Evolutionary conservation across 53 echinoderm and acorn worm genomes (phyloP), one percentile per base, ranked within the genome.

Genomic region (Hippasteria phrygiana): DNA sequence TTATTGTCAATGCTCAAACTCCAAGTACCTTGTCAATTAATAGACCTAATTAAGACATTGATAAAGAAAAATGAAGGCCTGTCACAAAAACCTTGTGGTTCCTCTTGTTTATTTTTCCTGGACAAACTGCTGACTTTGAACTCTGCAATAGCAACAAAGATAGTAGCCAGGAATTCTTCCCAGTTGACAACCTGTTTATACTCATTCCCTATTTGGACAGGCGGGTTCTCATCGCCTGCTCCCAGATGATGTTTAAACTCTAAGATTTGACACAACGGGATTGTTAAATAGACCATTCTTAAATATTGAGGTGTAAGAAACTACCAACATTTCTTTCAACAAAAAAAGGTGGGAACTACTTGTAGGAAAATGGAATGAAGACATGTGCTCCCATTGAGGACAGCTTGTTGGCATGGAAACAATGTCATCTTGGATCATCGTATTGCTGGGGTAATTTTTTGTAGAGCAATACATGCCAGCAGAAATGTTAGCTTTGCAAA

Each of bases 41-140:
- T 28, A 45, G 45, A 10, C 51, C 29, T 33, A 51, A 85, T 85
- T 71, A 71, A 85, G 85, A 33, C 35, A 16, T 67, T 14, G 36
- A 1, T 50, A 53, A 64, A 69, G 3, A 85, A 33, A 34, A 5
- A 46, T 4, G 9, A 45, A 47, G 34, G 20, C 70, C 70, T 84
- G 70, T 85, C 69, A 53, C 18, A 18, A 8, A 18, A 66, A 24
- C 64, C 45, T 62, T 66, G 66, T 65, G 82, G 82, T 63, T 80
- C 41, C 50, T 70, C 1, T 24, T 85, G 85, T 85, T 85, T 85
- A 71, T 85, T 85, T 85, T 29, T 85, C 69, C 71, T 33, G 71
- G 70, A 85, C 51, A 69, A 85, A 85, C 71, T 85, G 85, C 85
- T 85, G 85, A 71, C 71, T 85, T 85, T 85, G 85, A 85, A 85